phyloP scores from a whole-genome alignment of 2,113 vertebrate genomes.

The Choloepus hoffmanni region DNA sequence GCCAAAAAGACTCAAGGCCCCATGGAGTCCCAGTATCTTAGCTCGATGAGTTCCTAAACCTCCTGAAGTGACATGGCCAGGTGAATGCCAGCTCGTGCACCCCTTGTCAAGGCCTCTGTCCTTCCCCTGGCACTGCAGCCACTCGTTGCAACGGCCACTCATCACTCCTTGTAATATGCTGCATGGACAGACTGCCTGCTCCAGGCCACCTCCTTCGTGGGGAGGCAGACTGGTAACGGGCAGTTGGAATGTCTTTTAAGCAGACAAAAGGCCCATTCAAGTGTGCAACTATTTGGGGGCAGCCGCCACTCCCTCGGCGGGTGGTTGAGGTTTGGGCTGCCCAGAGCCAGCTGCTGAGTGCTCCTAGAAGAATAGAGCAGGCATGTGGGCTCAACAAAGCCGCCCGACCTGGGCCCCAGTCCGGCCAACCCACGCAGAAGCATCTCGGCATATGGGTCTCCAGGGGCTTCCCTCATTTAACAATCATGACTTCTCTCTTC shows the following conservation, averaged over 20 bases:
- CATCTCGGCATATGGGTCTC: conserved; percentile 88
- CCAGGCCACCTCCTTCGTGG: conserved; percentile 72
- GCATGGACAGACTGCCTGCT: conserved; percentile 83
- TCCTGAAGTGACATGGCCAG: conserved; percentile 75
- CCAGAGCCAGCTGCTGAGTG: conserved; percentile 84
- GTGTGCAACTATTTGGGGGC: conserved; percentile 88
- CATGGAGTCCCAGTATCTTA: background rate
- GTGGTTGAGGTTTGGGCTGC: conserved; percentile 87
- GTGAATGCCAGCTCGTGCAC: conserved; percentile 62
- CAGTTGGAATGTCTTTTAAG: conserved; percentile 89
- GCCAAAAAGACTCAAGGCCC: background rate
- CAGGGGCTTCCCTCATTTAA: conserved; percentile 84
- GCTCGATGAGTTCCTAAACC: background rate
- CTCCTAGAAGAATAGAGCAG: conserved; percentile 87
- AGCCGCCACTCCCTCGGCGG: conserved; percentile 86
- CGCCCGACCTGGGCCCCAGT: conserved; percentile 83
- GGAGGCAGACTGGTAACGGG: conserved; percentile 85
- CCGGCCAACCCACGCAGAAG: conserved; percentile 74
- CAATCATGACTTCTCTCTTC: conserved; percentile 84
- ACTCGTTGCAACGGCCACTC: conserved; percentile 86
- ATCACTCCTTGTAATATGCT: conserved; percentile 84
- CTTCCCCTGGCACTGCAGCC: conserved; percentile 63
- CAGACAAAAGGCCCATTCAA: conserved; percentile 90
- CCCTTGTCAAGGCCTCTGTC: background rate
- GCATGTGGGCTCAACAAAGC: conserved; percentile 86